A percentile compares a stretch with the other conserved stretches of the same genome.
Evolutionary conservation across 2,113 vertebrate genomes (phyloP).

Genomic region (Notothenia rossii): DNA sequence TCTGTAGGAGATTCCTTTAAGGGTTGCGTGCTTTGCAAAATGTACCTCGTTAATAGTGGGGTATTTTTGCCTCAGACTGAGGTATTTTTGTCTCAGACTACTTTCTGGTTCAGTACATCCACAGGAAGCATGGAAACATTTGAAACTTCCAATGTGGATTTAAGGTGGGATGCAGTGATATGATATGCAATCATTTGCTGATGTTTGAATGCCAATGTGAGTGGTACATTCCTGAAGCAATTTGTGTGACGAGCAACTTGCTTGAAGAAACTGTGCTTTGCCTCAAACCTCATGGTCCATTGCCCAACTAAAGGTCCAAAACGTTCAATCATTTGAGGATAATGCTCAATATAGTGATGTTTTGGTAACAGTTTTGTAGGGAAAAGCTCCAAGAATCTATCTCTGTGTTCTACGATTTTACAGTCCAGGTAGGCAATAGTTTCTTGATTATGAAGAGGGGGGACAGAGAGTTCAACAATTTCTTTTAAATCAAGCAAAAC

Average conservation of each 20-base stretch:
- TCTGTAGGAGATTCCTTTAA: too few species aligned
- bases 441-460: not conserved
- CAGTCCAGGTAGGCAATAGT: not conserved
- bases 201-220: not conserved
- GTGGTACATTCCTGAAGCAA: slow-evolving; percentile 5
- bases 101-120: not conserved
- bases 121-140: not conserved
- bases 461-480: not conserved
- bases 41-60: too few species aligned
- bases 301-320: slow-evolving; percentile 6
- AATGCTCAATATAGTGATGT: not conserved
- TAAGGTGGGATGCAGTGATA: not conserved
- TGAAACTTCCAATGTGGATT: not conserved
- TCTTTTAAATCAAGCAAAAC: not conserved
- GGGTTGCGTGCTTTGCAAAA: too few species aligned
- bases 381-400: not conserved
- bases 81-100: not conserved
- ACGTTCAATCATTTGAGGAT: not conserved
- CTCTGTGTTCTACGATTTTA: not conserved
- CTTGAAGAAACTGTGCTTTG: slow-evolving; percentile 4
- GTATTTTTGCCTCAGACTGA: not conserved
- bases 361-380: not conserved
- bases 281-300: not conserved
- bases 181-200: slow-evolving; percentile 14
- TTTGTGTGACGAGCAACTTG: not conserved